Percentiles rank a stretch among this genome's conserved stretches.
These are phyloP conservation scores for Nineta flava DNA, from an alignment of 2,888 invertebrate species.

Conservation along the genomic window DNA sequence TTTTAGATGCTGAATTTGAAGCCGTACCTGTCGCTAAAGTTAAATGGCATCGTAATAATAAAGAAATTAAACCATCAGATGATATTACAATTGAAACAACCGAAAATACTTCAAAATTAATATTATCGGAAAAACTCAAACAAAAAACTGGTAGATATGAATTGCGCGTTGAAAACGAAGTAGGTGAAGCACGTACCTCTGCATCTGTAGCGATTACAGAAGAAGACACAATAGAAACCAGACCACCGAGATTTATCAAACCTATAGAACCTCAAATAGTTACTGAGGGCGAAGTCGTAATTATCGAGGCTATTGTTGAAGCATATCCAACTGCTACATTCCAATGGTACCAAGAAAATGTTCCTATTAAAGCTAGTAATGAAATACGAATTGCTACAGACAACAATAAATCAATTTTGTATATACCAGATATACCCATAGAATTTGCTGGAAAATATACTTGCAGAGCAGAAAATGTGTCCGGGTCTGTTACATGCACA, in stretches of 20 bases:
- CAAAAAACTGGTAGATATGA: slow-evolving; percentile 80
- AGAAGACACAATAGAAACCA: slow-evolving; percentile 32
- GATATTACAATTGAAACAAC: slow-evolving; percentile 41
- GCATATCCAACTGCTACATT: slow-evolving; percentile 69
- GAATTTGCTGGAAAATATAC: slow-evolving; percentile 63
- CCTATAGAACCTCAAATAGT: slow-evolving; percentile 54
- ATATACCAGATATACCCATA: slow-evolving; percentile 53
- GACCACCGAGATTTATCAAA: slow-evolving; percentile 56
- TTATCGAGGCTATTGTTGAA: slow-evolving; percentile 61
- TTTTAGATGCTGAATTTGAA: slow-evolving; percentile 54
- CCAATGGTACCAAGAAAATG: slow-evolving; percentile 70
- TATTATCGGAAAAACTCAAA: slow-evolving; percentile 48
- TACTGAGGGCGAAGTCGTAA: slow-evolving; percentile 55
- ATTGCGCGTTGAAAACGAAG: slow-evolving; percentile 60
- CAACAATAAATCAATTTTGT: slow-evolving; percentile 63
- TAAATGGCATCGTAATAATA: slow-evolving; percentile 74
- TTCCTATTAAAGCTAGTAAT: slow-evolving; percentile 51
- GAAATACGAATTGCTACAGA: slow-evolving; percentile 56
- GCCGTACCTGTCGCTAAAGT: slow-evolving; percentile 56
- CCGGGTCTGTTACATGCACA: slow-evolving; percentile 76
- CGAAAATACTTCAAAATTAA: slow-evolving; percentile 45
- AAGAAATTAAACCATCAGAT: slow-evolving; percentile 48
- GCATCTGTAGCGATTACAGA: slow-evolving; percentile 64
- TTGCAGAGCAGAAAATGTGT: slow-evolving; percentile 79
- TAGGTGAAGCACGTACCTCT: slow-evolving; percentile 62